A percentile compares a stretch with the other conserved stretches of the same genome.
These are phyloP conservation scores for Hoplodrina ambigua DNA, from an alignment of 2,888 invertebrate species.

Conservation along the genomic window DNA sequence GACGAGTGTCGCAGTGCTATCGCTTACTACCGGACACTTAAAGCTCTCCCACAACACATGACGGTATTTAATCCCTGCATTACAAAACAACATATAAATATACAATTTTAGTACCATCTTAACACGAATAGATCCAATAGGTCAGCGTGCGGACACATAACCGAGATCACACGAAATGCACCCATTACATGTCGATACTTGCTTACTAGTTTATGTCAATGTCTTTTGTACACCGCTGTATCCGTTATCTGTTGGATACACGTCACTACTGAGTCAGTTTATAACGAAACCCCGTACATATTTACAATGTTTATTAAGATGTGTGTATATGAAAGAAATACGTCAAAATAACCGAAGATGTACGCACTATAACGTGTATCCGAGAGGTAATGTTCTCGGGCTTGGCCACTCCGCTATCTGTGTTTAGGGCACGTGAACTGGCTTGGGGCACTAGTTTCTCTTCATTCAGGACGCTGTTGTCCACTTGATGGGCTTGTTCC, in stretches of 20 bases:
- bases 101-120: conserved; percentile 66
- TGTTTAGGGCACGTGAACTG: conserved; percentile 11
- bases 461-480: conserved; percentile 11
- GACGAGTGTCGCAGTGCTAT: conserved; percentile 15
- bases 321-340: conserved; percentile 47
- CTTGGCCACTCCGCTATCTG: conserved; percentile 15
- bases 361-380: conserved; percentile 42
- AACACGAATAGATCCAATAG: conserved; percentile 57
- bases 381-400: conserved; percentile 17
- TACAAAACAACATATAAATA: conserved; percentile 67
- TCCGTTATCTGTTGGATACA: conserved; percentile 48
- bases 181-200: conserved; percentile 54
- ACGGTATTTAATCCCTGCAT: conserved; percentile 71
- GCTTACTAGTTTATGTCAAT: conserved; percentile 45
- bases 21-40: conserved; percentile 61
- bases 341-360: conserved; percentile 46
- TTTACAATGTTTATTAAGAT: conserved; percentile 38
- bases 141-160: conserved; percentile 47
- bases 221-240: conserved; percentile 47
- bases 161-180: conserved; percentile 67
- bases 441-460: conserved; percentile 13
- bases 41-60: conserved; percentile 74
- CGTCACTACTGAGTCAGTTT: conserved; percentile 31
- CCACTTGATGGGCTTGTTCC: conserved; percentile 3
- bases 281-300: conserved; percentile 29